Evolutionary conservation across 2,113 vertebrate species (phyloP), one percentile per base, ranked within the genome.

Genomic region (Pseudonaja textilis): DNA sequence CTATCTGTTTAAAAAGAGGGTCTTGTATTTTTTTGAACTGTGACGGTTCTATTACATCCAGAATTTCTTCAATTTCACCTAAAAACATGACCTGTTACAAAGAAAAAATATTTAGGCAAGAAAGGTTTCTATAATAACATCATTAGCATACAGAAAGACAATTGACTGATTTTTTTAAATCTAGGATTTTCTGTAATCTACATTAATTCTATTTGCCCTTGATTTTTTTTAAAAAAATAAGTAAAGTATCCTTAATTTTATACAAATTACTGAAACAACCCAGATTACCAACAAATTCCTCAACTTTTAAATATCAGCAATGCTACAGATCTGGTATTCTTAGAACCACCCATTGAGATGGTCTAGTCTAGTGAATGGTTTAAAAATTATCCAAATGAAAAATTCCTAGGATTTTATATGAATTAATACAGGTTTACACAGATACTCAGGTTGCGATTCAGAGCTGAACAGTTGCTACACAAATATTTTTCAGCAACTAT

Each of bases 1-100:
- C 98, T 97, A 99, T 99, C 97, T 99, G 99, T 94, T 99, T 99
- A 97, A 99, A 99, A 95, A 99, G 97, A 74, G 98, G 99, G 95
- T 99, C 99, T 97, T 99, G 98, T 97, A 99, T 98, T 97, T 99
- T 99, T 97, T 98, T 99, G 97, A 99, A 99, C 93, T 99, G 99
- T 0, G 99, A 98, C 0, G 99, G 99, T 97, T 99, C 99, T 92
- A 99, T 99, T 94, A 99, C 99, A 93, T 99, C 99, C 97, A 99
- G 97, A 94, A 99, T 99, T 98, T 99, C 99, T 97, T 99, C 99
- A 55, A 99, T 98, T 98, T 99, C 99, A 92, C 99, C 99, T 96
- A 99, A 98, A 97, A 98, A 99, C 99, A 99, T 99, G 87, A 99
- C 99, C 99, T 99, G 92, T 93, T 94, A 69, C n/a, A 91, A 23